A percentile compares a stretch with the other conserved stretches of the same genome.
phyloP scores from a whole-genome alignment of 2,797 vertebrate species.

The Sebastes matsubarae region DNA sequence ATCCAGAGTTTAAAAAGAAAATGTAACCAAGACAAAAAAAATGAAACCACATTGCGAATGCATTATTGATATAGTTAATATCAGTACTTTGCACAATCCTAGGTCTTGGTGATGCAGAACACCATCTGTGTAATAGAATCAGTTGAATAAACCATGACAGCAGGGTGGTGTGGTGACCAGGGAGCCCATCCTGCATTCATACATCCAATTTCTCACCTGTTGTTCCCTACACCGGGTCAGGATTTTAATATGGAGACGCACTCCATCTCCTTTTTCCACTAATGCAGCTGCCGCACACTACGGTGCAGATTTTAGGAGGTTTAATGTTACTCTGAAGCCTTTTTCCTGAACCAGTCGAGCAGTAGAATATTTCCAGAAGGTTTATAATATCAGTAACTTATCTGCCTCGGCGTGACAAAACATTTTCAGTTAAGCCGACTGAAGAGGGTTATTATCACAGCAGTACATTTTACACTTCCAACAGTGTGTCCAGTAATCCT shows the following conservation, averaged over 20 bases:
- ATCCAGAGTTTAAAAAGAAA: neutral
- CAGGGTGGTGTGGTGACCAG: neutral
- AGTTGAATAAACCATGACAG: constrained; percentile 1
- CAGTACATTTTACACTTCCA: too few species aligned
- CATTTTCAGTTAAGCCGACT: too few species aligned
- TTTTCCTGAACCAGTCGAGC: neutral
- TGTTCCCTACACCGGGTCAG: neutral
- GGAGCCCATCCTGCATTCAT: neutral
- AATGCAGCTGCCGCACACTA: neutral
- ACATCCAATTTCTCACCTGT: neutral
- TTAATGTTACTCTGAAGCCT: neutral
- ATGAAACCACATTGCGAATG: neutral
- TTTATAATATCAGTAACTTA: neutral
- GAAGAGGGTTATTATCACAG: too few species aligned
- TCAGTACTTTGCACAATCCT: neutral
- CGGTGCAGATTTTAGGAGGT: neutral
- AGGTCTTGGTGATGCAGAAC: neutral
- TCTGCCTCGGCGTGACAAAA: neutral
- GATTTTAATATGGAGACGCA: neutral
- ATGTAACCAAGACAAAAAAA: neutral
- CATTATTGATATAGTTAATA: neutral
- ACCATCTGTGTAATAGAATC: neutral
- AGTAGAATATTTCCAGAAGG: neutral
- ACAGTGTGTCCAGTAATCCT: too few species aligned
- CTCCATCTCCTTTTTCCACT: neutral